These are phyloP conservation scores for Caenorhabditis panamensis DNA, from an alignment of 2,888 invertebrate genomes.

Conservation along the genomic window DNA sequence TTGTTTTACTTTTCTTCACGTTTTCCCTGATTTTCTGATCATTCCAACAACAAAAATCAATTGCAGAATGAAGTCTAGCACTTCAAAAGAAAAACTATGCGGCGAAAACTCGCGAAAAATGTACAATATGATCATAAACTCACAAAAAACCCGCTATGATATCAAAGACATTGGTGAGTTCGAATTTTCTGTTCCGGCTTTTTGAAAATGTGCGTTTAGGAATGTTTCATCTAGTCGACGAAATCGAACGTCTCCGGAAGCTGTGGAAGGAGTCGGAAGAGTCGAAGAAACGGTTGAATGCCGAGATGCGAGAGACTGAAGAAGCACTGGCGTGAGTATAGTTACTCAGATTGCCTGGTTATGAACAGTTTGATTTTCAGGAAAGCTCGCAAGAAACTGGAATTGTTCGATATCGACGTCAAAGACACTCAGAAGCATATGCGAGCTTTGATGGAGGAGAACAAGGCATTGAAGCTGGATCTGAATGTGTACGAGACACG, in stretches of 20 bases:
- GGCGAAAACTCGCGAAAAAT: constrained; percentile 46
- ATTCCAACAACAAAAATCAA: not conserved
- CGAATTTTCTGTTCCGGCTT: not conserved
- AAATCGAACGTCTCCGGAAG: constrained; percentile 59
- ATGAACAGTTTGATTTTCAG: constrained; percentile 23
- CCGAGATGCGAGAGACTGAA: constrained; percentile 39
- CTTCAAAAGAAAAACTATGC: constrained; percentile 57
- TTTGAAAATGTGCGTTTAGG: constrained; percentile 17
- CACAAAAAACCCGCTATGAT: constrained; percentile 49
- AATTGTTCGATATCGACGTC: constrained; percentile 61
- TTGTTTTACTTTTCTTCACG: constrained; percentile 14
- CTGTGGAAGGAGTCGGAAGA: constrained; percentile 59
- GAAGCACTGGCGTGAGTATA: constrained; percentile 36
- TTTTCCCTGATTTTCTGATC: not conserved
- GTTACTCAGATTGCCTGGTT: not conserved
- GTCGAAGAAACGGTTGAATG: constrained; percentile 35
- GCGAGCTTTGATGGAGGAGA: constrained; percentile 64
- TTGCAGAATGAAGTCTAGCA: constrained; percentile 59
- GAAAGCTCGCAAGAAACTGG: constrained; percentile 55
- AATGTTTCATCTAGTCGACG: constrained; percentile 56
- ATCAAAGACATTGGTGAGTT: constrained; percentile 46
- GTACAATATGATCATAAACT: constrained; percentile 53
- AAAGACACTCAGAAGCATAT: constrained; percentile 69
- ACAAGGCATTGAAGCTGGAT: constrained; percentile 66
- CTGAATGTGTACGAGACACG: constrained; percentile 62